Evolutionary conservation across 2,113 vertebrate genomes (phyloP), one percentile per base, ranked within the genome.

Genomic region (Phainopepla nitens): DNA sequence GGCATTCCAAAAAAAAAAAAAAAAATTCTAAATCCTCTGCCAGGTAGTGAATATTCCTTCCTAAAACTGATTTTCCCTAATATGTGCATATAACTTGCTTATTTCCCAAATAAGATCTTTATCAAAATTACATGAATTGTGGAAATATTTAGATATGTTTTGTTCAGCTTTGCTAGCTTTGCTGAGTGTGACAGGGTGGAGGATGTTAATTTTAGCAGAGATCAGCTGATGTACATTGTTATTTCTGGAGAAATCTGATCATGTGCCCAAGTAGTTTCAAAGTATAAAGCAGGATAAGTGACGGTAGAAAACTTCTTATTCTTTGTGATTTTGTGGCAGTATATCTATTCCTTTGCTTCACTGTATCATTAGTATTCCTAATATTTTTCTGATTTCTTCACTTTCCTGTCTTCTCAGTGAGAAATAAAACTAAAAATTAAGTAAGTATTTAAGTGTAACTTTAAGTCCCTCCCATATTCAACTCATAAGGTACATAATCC

Each of bases 151-250:
- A 66, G 44, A 29, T 73, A 18, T 18, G 14, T 50, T 73, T 72
- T 62, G 9, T 47, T 90, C 47, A 62, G 54, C 36, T 84, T 85
- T 78, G 20, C 6, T 73, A 50, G 70, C 11, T 90, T 89, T 94
- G 31, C 36, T 89, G 33, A 94, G 16, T 24, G 31, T 76, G 64
- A 76, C 49, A 70, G 49, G 12, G 31, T 82, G n/a, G 64, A 91
- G 70, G 36, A 80, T 88, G 62, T 9, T 94, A 93, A 93, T 95
- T 95, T 91, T 87, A 91, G 57, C 28, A 72, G 35, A 41, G 12
- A 90, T 90, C 66, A 88, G 70, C 66, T 95, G 95, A 90, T 80
- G n/a, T 45, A 77, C 20, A n/a, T 60, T 79, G 42, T 73, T 90
- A 88, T 94, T 96, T 88, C 54, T 82, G 66, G 53, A 90, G 17